Evolutionary conservation across 2,113 vertebrate genomes (phyloP).

Genomic region (Nyctibius bracteatus): DNA sequence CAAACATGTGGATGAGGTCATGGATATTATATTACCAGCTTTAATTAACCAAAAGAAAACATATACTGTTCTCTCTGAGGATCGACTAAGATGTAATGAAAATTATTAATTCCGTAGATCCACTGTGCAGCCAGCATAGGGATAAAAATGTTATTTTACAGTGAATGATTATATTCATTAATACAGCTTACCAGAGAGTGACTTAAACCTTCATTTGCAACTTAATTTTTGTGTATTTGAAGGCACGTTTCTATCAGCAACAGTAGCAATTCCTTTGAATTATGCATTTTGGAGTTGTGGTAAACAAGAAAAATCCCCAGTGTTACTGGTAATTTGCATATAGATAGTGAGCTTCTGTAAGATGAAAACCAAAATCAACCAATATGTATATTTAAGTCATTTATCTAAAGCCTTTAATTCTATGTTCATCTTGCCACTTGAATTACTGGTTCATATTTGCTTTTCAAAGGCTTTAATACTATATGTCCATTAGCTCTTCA

Average conservation of each 20-base stretch:
- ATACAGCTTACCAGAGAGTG: background rate
- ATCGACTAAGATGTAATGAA: background rate
- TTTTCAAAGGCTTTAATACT: background rate
- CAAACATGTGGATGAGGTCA: background rate
- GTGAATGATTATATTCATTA: background rate
- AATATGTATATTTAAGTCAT: background rate
- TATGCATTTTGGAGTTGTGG: background rate
- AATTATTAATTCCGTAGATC: background rate
- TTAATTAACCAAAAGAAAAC: background rate
- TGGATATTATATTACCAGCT: background rate
- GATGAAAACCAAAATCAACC: background rate
- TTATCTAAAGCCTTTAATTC: background rate
- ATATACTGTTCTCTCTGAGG: background rate
- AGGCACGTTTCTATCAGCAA: background rate
- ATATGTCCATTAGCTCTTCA: background rate
- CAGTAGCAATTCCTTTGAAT: background rate
- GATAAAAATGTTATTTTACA: background rate
- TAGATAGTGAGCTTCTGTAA: background rate
- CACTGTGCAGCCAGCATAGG: background rate
- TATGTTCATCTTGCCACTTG: background rate
- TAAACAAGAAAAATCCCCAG: background rate
- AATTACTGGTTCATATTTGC: background rate
- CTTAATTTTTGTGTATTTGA: background rate
- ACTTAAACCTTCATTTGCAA: background rate
- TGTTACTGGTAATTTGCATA: background rate